Conservation (phyloP, 2,888 invertebrate genomes). For the Scaptomyza polygonia region DNA sequence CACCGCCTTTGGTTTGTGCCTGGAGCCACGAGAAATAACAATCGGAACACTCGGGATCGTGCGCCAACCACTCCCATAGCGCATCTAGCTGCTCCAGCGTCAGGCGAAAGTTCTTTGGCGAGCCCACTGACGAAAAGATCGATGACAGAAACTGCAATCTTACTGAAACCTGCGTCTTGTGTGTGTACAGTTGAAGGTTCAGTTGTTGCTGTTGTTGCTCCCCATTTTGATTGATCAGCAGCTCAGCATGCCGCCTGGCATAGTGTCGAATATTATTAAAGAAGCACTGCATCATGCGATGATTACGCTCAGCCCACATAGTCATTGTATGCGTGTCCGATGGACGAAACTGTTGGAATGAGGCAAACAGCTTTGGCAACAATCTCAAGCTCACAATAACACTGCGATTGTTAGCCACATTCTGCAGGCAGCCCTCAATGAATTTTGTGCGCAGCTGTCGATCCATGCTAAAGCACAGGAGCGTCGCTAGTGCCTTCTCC, state of each 20-base stretch:
- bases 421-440: conserved; percentile 96
- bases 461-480: conserved; percentile 95
- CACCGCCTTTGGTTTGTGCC: conserved; percentile 95
- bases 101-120: conserved; percentile 93
- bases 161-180: conserved; percentile 95
- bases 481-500: conserved; percentile 94
- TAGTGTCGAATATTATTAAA: conserved; percentile 94
- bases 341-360: conserved; percentile 94
- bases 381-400: conserved; percentile 95
- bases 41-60: conserved; percentile 93
- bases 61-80: conserved; percentile 95
- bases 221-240: conserved; percentile 76
- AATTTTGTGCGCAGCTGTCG: conserved; percentile 96
- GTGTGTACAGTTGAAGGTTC: conserved; percentile 86
- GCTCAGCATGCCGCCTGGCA: conserved; percentile 84
- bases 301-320: conserved; percentile 96
- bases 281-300: conserved; percentile 96
- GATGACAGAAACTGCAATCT: conserved; percentile 96
- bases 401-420: conserved; percentile 94
- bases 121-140: conserved; percentile 94
- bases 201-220: conserved; percentile 74
- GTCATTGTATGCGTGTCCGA: conserved; percentile 94
- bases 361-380: conserved; percentile 94
- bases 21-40: conserved; percentile 97
- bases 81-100: conserved; percentile 95